A percentile compares a stretch with the other conserved stretches of the same genome.
phyloP scores from a whole-genome alignment of 1,140 invertebrate species.

The Halyomorpha halys region DNA sequence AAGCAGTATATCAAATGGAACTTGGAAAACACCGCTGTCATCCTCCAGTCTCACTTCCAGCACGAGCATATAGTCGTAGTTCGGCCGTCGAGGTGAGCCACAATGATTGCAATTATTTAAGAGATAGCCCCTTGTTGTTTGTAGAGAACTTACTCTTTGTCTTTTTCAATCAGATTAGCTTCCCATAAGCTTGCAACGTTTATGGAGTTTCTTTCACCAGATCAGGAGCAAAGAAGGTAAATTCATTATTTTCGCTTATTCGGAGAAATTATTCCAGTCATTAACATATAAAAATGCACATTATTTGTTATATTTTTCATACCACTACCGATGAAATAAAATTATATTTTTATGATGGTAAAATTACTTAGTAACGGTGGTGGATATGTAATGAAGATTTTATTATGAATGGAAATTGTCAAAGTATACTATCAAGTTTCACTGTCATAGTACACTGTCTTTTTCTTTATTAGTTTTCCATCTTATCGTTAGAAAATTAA shows the following conservation, averaged over 20 bases:
- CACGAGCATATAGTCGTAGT: conserved; percentile 61
- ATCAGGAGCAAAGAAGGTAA: conserved; percentile 33
- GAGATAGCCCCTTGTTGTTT: conserved; percentile 21
- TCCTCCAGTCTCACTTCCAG: conserved; percentile 57
- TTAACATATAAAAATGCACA: background rate
- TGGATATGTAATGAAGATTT: too few relatives aligned
- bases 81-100: conserved; percentile 47
- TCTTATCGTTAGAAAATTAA: too few relatives aligned
- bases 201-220: conserved; percentile 31
- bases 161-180: conserved; percentile 30
- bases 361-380: too few relatives aligned
- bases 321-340: too few relatives aligned
- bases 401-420: too few relatives aligned
- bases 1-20: conserved; percentile 64
- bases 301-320: too few relatives aligned
- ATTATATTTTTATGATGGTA: too few relatives aligned
- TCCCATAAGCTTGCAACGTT: conserved; percentile 32
- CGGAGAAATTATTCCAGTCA: background rate
- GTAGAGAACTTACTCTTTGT: conserved; percentile 23
- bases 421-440: too few relatives aligned
- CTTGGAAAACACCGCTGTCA: conserved; percentile 56
- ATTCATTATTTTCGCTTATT: conserved; percentile 18
- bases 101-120: background rate
- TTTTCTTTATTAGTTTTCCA: too few relatives aligned
- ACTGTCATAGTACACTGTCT: too few relatives aligned